These are phyloP conservation scores for Drosophila nigrodunni DNA, from an alignment of 1,140 invertebrate species.

Conservation along the genomic window DNA sequence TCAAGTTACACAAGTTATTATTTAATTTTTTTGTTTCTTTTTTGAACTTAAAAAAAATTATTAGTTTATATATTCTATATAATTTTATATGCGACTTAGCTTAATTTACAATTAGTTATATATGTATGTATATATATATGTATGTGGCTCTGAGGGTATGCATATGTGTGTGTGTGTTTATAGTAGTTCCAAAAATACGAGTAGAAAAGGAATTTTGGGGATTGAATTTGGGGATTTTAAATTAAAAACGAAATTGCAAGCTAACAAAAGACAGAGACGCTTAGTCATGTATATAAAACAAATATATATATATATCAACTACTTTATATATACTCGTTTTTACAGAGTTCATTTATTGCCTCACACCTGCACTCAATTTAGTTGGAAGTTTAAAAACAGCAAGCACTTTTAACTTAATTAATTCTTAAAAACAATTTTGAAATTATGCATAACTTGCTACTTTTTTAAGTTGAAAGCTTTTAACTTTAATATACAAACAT, in stretches of 20 bases:
- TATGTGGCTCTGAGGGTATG: conserved; percentile 21
- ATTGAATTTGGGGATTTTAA: neutral
- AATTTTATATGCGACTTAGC: conserved; percentile 31
- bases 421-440: no score
- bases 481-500: neutral
- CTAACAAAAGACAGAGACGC: conserved; percentile 3
- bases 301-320: conserved; percentile 19
- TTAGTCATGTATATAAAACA: conserved; percentile 32
- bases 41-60: conserved; percentile 40
- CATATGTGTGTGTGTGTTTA: conserved; percentile 7
- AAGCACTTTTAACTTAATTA: no score
- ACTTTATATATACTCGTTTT: conserved; percentile 21
- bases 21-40: neutral
- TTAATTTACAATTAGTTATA: conserved; percentile 35
- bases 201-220: neutral
- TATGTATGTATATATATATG: neutral
- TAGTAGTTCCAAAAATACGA: neutral
- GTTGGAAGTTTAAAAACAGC: no score
- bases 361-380: no score
- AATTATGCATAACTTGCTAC: no score
- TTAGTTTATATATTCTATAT: conserved; percentile 26
- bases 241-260: neutral
- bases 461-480: neutral
- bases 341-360: conserved; percentile 9
- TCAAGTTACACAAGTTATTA: conserved; percentile 27